These are phyloP conservation scores for Circaetus cinerascens DNA, from an alignment of 2,113 vertebrate genomes.

Conservation along the genomic window DNA sequence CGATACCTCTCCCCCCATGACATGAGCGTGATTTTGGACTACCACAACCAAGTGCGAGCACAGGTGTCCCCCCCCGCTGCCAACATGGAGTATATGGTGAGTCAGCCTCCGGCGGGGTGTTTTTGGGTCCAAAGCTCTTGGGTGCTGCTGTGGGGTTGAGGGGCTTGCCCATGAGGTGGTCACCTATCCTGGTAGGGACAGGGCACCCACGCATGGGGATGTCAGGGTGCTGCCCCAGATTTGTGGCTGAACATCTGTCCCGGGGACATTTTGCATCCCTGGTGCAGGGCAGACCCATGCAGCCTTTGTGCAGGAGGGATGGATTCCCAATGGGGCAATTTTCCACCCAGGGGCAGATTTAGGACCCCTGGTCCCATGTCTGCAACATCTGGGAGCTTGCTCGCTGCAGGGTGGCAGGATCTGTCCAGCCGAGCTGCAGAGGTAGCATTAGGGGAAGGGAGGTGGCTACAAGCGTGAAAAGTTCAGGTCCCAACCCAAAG, in stretches of 20 bases:
- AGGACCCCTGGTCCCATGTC: neutral
- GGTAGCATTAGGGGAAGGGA: neutral
- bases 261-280: rapidly evolving
- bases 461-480: neutral
- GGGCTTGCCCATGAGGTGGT: neutral
- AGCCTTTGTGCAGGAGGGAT: neutral
- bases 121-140: neutral
- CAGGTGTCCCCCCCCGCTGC: constrained; percentile 83
- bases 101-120: neutral
- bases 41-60: constrained; percentile 85
- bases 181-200: neutral
- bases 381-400: neutral
- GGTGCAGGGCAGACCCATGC: neutral
- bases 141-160: neutral
- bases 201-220: neutral
- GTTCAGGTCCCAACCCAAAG: neutral
- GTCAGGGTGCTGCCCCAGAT: neutral
- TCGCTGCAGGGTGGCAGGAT: neutral
- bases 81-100: constrained; percentile 94
- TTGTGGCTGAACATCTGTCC: rapidly evolving
- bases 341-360: neutral
- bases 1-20: constrained; percentile 77
- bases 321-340: neutral
- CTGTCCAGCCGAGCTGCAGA: neutral
- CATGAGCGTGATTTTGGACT: constrained; percentile 80